Evolutionary conservation across 2,797 vertebrate genomes (phyloP), one percentile per base, ranked within the genome.

Genomic region (Crax fasciolata): DNA sequence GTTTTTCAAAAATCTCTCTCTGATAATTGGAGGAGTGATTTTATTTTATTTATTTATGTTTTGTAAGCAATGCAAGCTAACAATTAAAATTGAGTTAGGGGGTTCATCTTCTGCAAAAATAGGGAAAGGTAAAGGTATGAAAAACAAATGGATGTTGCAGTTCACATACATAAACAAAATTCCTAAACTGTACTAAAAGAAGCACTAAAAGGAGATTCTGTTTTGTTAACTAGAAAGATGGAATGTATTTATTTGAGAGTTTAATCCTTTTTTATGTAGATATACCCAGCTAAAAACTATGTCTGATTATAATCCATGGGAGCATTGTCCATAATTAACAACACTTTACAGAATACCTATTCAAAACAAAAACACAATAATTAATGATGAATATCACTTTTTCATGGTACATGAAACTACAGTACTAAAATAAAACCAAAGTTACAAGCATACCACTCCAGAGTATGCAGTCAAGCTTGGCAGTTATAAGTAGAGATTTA

Each of bases 401-500:
- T 78, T 41, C 83, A 63, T 21, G 24, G 39, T 23, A 57, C 4
- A 19, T 43, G 44, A 81, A 52, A 59, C 66, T 55, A 49, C 18
- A 73, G 19, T n/a, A 80, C 78, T 52, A 63, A 85, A 89, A 84
- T 43, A 28, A 87, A 75, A 6, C 32, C 44, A 61, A 72, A 71
- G 28, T 79, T 79, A 76, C 23, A 87, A 72, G 39, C 23, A 16
- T 44, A 35, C 6, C 32, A 44, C 57, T 89, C 17, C 25, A 70
- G 28, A 52, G 62, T 82, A 7, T 32, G 52, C 66, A 87, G 74
- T 78, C 59, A 75, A 51, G 35, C 32, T 57, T 91, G 84, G 48
- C 85, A 91, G 63, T 67, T 92, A 58, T 23, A 46, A 76, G 55
- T 20, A 68, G 55, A 93, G 62, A 92, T 94, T 95, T 76, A 73